phyloP scores from a whole-genome alignment of 2,888 invertebrate species.

The Syrista parreyssii region DNA sequence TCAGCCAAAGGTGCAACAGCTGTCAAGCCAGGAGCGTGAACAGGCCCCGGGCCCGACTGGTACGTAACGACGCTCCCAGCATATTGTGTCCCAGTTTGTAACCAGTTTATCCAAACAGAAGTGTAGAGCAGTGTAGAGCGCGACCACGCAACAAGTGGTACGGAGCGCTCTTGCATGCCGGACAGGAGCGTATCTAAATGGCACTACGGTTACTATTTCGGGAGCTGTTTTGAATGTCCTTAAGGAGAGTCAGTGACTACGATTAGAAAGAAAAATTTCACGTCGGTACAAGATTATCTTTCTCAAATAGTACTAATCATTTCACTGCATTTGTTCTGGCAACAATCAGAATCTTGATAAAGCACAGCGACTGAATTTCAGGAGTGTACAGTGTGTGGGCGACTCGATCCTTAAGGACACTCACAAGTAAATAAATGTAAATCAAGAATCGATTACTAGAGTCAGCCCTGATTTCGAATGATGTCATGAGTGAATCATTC shows the following conservation, averaged over 20 bases:
- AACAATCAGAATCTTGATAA: not conserved
- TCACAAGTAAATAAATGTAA: not conserved
- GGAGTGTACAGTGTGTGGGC: not conserved
- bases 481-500: constrained; percentile 13
- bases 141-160: constrained; percentile 56
- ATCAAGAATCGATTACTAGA: not conserved
- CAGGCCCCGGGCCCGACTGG: constrained; percentile 39
- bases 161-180: constrained; percentile 45
- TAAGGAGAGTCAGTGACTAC: not conserved
- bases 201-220: not conserved
- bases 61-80: constrained; percentile 37
- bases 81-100: constrained; percentile 29
- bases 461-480: constrained; percentile 8
- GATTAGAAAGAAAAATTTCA: not conserved
- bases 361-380: not conserved
- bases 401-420: not conserved
- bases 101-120: constrained; percentile 37
- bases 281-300: not conserved
- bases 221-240: not conserved
- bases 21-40: constrained; percentile 31
- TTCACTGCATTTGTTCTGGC: too few species aligned
- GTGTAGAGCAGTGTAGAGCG: constrained; percentile 42
- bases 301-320: too few species aligned
- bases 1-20: constrained; percentile 28
- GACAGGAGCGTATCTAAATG: constrained; percentile 24